Evolutionary conservation across 2,888 invertebrate species (phyloP).

Genomic region (Zygogramma bicolorata): DNA sequence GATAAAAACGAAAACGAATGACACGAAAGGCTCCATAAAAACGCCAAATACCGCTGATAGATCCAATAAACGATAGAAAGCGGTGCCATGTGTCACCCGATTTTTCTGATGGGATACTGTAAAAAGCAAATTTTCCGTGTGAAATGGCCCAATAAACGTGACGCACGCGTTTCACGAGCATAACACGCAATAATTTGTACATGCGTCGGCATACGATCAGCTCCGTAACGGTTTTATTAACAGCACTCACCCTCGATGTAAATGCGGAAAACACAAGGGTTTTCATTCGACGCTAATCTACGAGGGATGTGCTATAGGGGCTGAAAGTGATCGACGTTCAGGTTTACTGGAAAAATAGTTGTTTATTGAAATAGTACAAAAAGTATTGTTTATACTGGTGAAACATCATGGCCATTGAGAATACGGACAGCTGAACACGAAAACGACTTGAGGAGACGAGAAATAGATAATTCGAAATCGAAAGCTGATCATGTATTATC

Average conservation of each 20-base stretch:
- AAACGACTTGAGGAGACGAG: too few relatives aligned
- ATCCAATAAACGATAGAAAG: constrained; percentile 37
- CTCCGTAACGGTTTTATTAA: neutral
- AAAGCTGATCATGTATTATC: too few relatives aligned
- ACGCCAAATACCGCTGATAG: constrained; percentile 39
- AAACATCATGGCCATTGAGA: too few relatives aligned
- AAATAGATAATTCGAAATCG: too few relatives aligned
- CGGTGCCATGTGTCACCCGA: constrained; percentile 36
- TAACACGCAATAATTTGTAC: constrained; percentile 6
- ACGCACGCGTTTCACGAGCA: neutral
- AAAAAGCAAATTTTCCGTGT: constrained; percentile 61
- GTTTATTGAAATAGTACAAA: too few relatives aligned
- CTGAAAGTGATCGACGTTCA: neutral
- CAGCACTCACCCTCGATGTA: neutral
- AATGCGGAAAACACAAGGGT: constrained; percentile 10
- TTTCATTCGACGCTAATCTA: too few relatives aligned
- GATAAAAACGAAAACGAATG: constrained; percentile 33
- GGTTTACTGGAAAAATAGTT: too few relatives aligned
- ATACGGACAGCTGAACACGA: too few relatives aligned
- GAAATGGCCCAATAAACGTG: constrained; percentile 46
- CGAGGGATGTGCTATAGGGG: neutral
- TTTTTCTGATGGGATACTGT: constrained; percentile 50
- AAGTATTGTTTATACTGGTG: too few relatives aligned
- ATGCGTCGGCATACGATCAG: neutral
- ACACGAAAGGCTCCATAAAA: constrained; percentile 34